Percentiles rank a stretch among this genome's conserved stretches.
Evolutionary conservation across 2,113 vertebrate species (phyloP).

Genomic region (Podarcis cretensis): DNA sequence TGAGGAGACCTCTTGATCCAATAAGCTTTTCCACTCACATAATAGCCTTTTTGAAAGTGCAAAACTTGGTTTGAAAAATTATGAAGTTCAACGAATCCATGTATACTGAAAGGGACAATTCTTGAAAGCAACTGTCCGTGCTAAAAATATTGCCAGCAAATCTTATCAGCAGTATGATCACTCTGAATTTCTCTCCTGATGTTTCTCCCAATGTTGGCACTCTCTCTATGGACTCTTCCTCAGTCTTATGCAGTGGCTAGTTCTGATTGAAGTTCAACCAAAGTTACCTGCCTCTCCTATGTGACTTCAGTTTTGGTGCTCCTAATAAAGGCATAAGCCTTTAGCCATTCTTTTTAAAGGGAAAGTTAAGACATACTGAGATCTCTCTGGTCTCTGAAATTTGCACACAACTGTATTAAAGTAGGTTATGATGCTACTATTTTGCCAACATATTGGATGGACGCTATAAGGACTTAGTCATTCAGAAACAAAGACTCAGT

Average conservation of each 20-base stretch:
- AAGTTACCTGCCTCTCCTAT: slow-evolving; percentile 39
- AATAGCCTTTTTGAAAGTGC: slow-evolving; percentile 65
- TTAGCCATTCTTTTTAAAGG: slow-evolving; percentile 8
- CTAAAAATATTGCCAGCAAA: slow-evolving; percentile 25
- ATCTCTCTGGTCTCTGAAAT: slow-evolving; percentile 39
- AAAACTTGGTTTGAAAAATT: slow-evolving; percentile 55
- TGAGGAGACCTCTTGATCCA: slow-evolving; percentile 54
- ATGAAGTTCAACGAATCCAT: slow-evolving; percentile 53
- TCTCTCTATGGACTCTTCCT: slow-evolving; percentile 19
- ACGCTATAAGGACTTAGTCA: slow-evolving; percentile 19
- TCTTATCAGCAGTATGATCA: slow-evolving; percentile 30
- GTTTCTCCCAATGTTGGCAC: slow-evolving; percentile 18
- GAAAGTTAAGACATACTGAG: slow-evolving; percentile 34
- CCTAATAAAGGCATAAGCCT: background rate
- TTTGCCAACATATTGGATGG: slow-evolving; percentile 45
- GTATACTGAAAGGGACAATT: slow-evolving; percentile 27
- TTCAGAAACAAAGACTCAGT: slow-evolving; percentile 5
- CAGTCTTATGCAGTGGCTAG: slow-evolving; percentile 61
- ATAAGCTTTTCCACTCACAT: slow-evolving; percentile 56
- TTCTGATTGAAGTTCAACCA: slow-evolving; percentile 54
- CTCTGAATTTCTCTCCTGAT: slow-evolving; percentile 25
- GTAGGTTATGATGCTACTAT: slow-evolving; percentile 11
- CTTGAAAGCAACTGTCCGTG: slow-evolving; percentile 46
- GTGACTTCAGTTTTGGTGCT: slow-evolving; percentile 33
- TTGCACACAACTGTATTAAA: slow-evolving; percentile 32